phyloP scores from a whole-genome alignment of 2,888 invertebrate genomes.

The Drosophila picticornis region DNA sequence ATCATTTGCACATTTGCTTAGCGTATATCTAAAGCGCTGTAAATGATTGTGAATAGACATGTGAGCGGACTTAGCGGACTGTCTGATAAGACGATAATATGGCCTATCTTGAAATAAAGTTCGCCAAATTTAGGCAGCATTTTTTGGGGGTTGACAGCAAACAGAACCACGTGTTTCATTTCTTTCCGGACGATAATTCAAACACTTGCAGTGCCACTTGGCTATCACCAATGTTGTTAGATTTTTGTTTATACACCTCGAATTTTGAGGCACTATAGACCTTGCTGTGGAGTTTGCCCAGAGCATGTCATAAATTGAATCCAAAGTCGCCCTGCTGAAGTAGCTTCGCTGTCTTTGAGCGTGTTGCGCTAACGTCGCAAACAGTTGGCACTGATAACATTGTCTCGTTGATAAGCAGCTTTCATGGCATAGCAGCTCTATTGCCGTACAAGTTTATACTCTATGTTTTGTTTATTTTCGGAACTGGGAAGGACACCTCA shows the following conservation, averaged over 20 bases:
- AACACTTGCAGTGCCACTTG: conserved; percentile 16
- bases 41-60: neutral
- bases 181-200: conserved; percentile 13
- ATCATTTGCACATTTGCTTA: conserved; percentile 6
- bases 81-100: conserved; percentile 24
- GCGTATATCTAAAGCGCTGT: neutral
- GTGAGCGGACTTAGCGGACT: conserved; percentile 1
- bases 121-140: conserved; percentile 5
- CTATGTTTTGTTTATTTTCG: neutral
- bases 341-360: conserved; percentile 38
- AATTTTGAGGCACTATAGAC: conserved; percentile 7
- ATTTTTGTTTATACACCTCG: neutral
- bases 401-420: conserved; percentile 45
- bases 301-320: conserved; percentile 34
- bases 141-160: neutral
- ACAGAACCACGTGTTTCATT: conserved; percentile 7
- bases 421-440: conserved; percentile 6
- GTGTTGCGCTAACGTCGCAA: conserved; percentile 60
- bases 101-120: neutral
- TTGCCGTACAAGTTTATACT: neutral
- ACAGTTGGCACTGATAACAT: conserved; percentile 60
- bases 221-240: neutral
- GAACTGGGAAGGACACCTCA: conserved; percentile 12
- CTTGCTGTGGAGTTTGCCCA: conserved; percentile 17
- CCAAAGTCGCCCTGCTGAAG: conserved; percentile 34